Base-by-base conservation (phyloP, 2,113 vertebrate species). In the Sminthopsis crassicaudata region DNA sequence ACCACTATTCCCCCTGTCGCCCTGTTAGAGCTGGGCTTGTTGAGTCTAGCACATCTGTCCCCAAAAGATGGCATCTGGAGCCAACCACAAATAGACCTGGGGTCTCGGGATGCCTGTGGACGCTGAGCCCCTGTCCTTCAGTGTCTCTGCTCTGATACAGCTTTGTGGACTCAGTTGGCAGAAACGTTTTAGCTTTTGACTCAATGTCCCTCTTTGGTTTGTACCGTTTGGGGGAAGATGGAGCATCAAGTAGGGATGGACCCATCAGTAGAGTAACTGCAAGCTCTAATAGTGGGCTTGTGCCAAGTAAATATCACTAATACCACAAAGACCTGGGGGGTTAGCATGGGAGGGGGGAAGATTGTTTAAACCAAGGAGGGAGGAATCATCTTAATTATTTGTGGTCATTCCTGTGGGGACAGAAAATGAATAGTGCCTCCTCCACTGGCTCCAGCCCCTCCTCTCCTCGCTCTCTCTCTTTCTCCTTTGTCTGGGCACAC, bases 201-300 rank as follows among this genome's bases (percentile, higher is more conserved):
- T 30, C 8, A 12, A 0, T n/a, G 94, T 50, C n/a, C 51, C 4
- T 0, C 50, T 91, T 19, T 19, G 93, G 25, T 25, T 76, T 53
- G 0, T 0, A 0, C 2, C 3, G 53, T 46, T 42, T 51, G 22
- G 0, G 26, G 51, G 53, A 94, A 50, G 53, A 90, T 19, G 53
- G 84, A 30, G 0, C 0, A 90, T 51, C 53, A 27, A 76, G 55
- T 42, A 76, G 50, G 54, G 36, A 24, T 14, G 0, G 76, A 91
- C 46, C 36, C 1, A 0, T 90, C n/a, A 0, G 8, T 14, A 22
- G 48, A 93, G 3, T 90, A 27, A 24, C 93, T 42, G 57, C 12
- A 54, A 51, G 48, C 92, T 93, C 42, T 26, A 27, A 92, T 51
- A 88, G n/a, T 84, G 48, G 89, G 84, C 0, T 89, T 0, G 8